phyloP scores from a whole-genome alignment of 2,797 vertebrate genomes.

The Leptatherina wallacei region DNA sequence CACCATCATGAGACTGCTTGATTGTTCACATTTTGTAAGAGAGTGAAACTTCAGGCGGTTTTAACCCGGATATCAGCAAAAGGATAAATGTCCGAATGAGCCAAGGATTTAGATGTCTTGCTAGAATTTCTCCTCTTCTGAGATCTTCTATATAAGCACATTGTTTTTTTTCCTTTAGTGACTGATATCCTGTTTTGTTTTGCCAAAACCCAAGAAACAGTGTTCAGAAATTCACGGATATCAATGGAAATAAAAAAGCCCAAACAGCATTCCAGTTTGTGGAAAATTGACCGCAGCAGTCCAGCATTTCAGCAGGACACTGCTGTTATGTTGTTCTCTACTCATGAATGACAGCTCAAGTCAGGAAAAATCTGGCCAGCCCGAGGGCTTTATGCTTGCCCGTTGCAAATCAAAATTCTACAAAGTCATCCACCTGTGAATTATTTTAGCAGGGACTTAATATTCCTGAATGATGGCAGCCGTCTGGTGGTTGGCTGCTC shows the following conservation, averaged over 20 bases:
- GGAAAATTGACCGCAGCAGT: constrained; percentile 47
- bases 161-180: constrained; percentile 15
- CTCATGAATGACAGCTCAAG: constrained; percentile 67
- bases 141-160: constrained; percentile 30
- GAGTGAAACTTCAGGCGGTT: constrained; percentile 36
- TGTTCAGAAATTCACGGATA: constrained; percentile 43
- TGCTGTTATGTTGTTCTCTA: constrained; percentile 70
- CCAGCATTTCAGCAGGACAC: constrained; percentile 57
- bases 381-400: constrained; percentile 52
- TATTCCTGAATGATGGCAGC: constrained; percentile 46
- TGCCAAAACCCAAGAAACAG: constrained; percentile 49
- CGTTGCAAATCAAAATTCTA: constrained; percentile 53
- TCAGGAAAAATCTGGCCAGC: constrained; percentile 57
- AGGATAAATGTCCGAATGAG: constrained; percentile 27
- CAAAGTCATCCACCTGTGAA: constrained; percentile 70
- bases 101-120: constrained; percentile 35
- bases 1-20: constrained; percentile 61
- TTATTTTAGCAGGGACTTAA: constrained; percentile 65
- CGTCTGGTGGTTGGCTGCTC: constrained; percentile 43
- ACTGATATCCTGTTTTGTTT: constrained; percentile 45
- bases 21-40: constrained; percentile 48
- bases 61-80: not conserved
- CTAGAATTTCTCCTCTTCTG: constrained; percentile 28
- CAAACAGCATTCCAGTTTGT: constrained; percentile 63
- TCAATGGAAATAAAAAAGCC: constrained; percentile 27